phyloP scores from a whole-genome alignment of 2,888 invertebrate species.

The Xestia xanthographa region DNA sequence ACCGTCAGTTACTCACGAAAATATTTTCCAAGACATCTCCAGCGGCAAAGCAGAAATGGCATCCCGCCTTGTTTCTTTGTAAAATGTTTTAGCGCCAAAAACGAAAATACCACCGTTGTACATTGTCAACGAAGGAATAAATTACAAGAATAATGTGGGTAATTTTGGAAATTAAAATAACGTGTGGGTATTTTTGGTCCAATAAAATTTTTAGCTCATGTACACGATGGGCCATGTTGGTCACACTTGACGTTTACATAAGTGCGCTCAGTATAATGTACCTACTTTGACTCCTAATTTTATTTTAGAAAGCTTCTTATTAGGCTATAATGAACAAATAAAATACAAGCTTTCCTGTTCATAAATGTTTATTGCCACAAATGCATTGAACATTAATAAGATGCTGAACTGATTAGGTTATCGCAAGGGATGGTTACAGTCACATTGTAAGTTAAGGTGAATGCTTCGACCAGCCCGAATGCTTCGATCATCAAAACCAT shows the following conservation, averaged over 20 bases:
- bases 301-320: neutral
- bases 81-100: slow-evolving; percentile 82
- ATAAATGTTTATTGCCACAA: neutral
- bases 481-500: no score
- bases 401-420: no score
- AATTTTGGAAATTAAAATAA: slow-evolving; percentile 21
- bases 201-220: neutral
- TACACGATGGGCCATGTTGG: neutral
- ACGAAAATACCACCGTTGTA: slow-evolving; percentile 80
- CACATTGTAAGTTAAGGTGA: no score
- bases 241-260: neutral
- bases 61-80: slow-evolving; percentile 75
- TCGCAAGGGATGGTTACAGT: no score
- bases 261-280: neutral
- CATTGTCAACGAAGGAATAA: slow-evolving; percentile 68
- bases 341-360: neutral
- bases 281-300: neutral
- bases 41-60: slow-evolving; percentile 83
- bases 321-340: neutral
- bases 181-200: neutral
- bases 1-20: slow-evolving; percentile 80
- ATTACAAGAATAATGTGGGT: slow-evolving; percentile 49
- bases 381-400: neutral
- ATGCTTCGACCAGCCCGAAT: no score
- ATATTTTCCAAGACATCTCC: slow-evolving; percentile 87